phyloP scores from a whole-genome alignment of 2,113 vertebrate genomes.

The Thunnus thynnus region DNA sequence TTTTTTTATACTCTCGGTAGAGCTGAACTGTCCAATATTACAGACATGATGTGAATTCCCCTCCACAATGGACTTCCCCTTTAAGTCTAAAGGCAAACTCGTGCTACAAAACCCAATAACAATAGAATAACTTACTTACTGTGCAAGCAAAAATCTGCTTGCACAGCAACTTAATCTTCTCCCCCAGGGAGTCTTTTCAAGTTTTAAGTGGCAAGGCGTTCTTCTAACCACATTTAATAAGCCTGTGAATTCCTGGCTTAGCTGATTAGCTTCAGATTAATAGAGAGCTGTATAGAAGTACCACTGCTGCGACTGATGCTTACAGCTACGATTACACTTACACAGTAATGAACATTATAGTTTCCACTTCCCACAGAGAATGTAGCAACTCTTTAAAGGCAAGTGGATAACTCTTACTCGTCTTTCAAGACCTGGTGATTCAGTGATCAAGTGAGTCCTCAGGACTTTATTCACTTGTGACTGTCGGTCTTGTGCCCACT shows the following conservation, averaged over 20 bases:
- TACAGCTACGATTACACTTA: neutral
- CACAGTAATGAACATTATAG: neutral
- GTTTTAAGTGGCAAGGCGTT: slow-evolving; percentile 19
- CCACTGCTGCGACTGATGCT: neutral
- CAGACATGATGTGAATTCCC: neutral
- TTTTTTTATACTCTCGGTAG: neutral
- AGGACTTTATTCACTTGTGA: neutral
- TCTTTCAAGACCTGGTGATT: neutral
- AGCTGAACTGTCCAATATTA: neutral
- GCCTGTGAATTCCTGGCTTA: slow-evolving; percentile 40
- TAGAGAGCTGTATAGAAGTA: neutral
- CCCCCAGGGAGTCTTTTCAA: slow-evolving; percentile 13
- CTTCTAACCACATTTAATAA: slow-evolving; percentile 38
- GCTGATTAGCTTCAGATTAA: slow-evolving; percentile 58
- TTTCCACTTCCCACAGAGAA: neutral
- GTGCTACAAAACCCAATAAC: slow-evolving; percentile 19
- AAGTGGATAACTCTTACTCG: neutral
- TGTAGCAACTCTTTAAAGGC: neutral
- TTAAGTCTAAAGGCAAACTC: slow-evolving; percentile 7
- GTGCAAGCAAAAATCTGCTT: slow-evolving; percentile 26
- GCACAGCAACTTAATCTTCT: slow-evolving; percentile 30
- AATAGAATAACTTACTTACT: slow-evolving; percentile 22
- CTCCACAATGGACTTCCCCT: neutral
- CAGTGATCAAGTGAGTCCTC: neutral
- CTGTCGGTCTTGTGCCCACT: neutral